phyloP scores from a whole-genome alignment of 2,113 vertebrate genomes.

The Prietella phreatophila region DNA sequence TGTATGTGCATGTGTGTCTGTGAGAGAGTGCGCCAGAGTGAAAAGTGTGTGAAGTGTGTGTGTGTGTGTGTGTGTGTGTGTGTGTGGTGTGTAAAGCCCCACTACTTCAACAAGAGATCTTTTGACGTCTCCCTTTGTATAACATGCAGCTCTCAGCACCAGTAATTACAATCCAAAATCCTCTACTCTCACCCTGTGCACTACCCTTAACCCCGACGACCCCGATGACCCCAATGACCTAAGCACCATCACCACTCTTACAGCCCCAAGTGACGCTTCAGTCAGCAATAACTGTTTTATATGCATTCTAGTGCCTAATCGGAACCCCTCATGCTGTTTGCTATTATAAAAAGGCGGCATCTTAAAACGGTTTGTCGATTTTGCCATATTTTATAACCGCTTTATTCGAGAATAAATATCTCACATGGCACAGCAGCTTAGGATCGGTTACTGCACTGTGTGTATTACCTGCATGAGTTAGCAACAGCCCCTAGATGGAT shows the following conservation, averaged over 20 bases:
- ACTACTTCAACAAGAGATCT: slow-evolving; percentile 44
- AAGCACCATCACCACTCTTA: slow-evolving; percentile 25
- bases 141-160: slow-evolving; percentile 25
- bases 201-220: neutral
- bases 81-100: slow-evolving; percentile 22
- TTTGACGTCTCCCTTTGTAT: slow-evolving; percentile 41
- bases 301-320: slow-evolving; percentile 30
- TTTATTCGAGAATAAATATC: slow-evolving; percentile 42
- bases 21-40: neutral
- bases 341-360: slow-evolving; percentile 54
- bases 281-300: neutral
- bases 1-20: neutral
- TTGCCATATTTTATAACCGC: slow-evolving; percentile 52
- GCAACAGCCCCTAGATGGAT: slow-evolving; percentile 38
- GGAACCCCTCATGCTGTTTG: slow-evolving; percentile 38
- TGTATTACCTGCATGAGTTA: slow-evolving; percentile 31
- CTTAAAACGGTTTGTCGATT: slow-evolving; percentile 61
- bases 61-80: slow-evolving; percentile 30
- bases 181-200: slow-evolving; percentile 14
- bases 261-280: neutral
- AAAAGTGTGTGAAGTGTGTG: slow-evolving; percentile 28
- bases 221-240: neutral
- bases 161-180: slow-evolving; percentile 47
- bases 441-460: slow-evolving; percentile 41
- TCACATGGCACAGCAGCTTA: slow-evolving; percentile 36